These are phyloP conservation scores for Clamator glandarius DNA, from an alignment of 2,797 vertebrate species.

Conservation along the genomic window DNA sequence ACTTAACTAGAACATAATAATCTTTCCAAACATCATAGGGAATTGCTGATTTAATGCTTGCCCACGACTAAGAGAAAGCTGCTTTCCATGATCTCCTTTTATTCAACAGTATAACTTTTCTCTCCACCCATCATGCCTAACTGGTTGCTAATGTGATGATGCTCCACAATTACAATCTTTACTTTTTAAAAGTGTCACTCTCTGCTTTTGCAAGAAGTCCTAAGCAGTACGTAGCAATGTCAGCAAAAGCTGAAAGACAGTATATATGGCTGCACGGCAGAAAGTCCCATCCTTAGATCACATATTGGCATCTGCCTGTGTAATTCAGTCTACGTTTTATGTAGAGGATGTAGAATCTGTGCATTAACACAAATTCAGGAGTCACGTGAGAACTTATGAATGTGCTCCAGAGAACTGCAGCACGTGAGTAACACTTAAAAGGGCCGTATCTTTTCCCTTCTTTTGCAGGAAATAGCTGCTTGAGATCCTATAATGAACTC, in stretches of 20 bases:
- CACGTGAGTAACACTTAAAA: not conserved
- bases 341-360: not conserved
- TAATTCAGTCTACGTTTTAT: not conserved
- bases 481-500: not conserved
- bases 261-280: rapidly evolving
- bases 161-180: not conserved
- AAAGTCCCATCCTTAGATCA: not conserved
- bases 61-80: not conserved
- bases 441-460: not conserved
- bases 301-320: not conserved
- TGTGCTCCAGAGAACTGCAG: not conserved
- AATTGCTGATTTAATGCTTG: not conserved
- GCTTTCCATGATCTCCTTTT: not conserved
- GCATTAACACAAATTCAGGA: not conserved
- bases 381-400: not conserved
- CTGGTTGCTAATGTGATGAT: not conserved
- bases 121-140: not conserved
- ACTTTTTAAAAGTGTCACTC: not conserved
- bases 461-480: not conserved
- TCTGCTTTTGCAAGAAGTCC: not conserved
- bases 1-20: not conserved
- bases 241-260: not conserved
- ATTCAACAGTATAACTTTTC: not conserved
- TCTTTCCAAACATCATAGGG: not conserved
- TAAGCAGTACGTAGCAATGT: not conserved